A percentile compares a stretch with the other conserved stretches of the same genome.
Evolutionary conservation across 2,113 vertebrate species (phyloP).

Genomic region (Coregonus clupeaformis): DNA sequence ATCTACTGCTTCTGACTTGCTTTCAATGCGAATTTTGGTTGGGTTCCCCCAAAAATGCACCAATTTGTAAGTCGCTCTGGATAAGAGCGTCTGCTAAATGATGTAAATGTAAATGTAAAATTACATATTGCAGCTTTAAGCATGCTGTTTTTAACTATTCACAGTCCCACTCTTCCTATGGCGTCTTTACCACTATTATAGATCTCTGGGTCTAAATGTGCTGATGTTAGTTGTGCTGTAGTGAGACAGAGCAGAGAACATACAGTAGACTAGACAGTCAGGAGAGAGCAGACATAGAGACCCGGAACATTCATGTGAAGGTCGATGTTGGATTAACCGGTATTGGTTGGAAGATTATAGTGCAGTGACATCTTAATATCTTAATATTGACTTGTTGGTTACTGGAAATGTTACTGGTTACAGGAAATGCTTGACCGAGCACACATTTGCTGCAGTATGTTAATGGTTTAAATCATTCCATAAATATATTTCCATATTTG

Average conservation of each 20-base stretch:
- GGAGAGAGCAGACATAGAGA: background rate
- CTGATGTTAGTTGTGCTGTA: background rate
- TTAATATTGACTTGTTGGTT: constrained; percentile 11
- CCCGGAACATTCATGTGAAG: background rate
- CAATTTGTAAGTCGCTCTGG: no score
- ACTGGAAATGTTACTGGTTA: background rate
- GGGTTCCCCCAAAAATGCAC: no score
- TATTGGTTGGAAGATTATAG: constrained; percentile 1
- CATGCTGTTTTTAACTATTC: background rate
- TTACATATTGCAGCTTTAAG: background rate
- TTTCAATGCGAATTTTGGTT: no score
- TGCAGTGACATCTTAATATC: background rate
- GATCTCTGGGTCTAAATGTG: background rate
- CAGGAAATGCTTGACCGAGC: no score
- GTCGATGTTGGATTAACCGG: background rate
- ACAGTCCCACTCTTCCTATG: background rate
- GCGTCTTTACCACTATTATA: background rate
- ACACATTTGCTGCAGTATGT: background rate
- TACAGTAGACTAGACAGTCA: background rate
- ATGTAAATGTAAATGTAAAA: no score
- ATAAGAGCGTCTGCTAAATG: no score
- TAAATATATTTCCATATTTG: background rate
- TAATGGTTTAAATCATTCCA: background rate
- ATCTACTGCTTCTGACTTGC: no score
- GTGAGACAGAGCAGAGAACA: background rate